These are phyloP conservation scores for Thyatira batis DNA, from an alignment of 2,888 invertebrate genomes.

Conservation along the genomic window DNA sequence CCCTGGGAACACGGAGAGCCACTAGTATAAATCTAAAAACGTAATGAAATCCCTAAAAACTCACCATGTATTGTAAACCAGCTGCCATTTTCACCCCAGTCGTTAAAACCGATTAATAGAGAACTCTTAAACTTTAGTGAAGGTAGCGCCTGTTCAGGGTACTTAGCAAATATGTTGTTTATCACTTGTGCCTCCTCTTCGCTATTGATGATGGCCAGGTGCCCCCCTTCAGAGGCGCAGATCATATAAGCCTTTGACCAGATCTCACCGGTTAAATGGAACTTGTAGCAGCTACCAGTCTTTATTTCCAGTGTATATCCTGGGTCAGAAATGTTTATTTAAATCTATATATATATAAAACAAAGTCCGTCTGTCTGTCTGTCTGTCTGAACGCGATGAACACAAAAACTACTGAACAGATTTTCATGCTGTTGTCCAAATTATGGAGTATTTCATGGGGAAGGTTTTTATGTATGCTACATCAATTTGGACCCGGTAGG, in stretches of 20 bases:
- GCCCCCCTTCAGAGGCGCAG: conserved; percentile 30
- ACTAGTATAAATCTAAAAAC: too few species aligned
- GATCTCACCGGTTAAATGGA: conserved; percentile 18
- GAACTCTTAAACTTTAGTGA: conserved; percentile 15
- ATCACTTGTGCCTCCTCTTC: conserved; percentile 29
- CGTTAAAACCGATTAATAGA: conserved; percentile 31
- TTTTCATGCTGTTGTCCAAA: too few species aligned
- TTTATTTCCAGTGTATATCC: conserved; percentile 21
- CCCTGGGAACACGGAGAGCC: too few species aligned
- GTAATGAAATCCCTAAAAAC: too few species aligned
- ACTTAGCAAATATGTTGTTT: conserved; percentile 21
- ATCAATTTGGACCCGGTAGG: too few species aligned
- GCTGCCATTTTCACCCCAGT: conserved; percentile 26
- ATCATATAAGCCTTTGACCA: conserved; percentile 28
- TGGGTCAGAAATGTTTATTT: too few species aligned
- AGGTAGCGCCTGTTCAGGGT: conserved; percentile 6
- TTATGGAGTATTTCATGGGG: too few species aligned
- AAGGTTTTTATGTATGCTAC: too few species aligned
- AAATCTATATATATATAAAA: too few species aligned
- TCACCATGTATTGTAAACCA: conserved; percentile 41
- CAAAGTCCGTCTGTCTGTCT: too few species aligned
- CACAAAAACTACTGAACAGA: too few species aligned
- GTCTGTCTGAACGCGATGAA: too few species aligned
- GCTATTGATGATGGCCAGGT: conserved; percentile 33
- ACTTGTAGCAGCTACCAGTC: conserved; percentile 37